A percentile compares a stretch with the other conserved stretches of the same genome.
phyloP scores from a whole-genome alignment of 2,888 invertebrate species.

The Macroteleia sp. region DNA sequence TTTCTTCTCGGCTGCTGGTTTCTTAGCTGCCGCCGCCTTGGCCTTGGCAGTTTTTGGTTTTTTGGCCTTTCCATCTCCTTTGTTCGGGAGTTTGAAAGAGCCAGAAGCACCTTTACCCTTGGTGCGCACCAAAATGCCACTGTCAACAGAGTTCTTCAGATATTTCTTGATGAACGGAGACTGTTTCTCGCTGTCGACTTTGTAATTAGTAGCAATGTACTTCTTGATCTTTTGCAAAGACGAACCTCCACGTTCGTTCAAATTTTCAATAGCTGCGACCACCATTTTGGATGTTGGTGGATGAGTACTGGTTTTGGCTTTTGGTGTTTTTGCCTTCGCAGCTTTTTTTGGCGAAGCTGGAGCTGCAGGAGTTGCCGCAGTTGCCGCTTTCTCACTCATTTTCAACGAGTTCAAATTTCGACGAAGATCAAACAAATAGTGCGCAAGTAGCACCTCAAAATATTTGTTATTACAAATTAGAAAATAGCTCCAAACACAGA shows the following conservation, averaged over 20 bases:
- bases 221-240: constrained; percentile 36
- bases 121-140: constrained; percentile 85
- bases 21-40: no score
- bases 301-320: constrained; percentile 80
- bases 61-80: no score
- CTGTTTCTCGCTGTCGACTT: constrained; percentile 86
- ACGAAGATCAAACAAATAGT: no score
- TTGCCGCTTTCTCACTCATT: constrained; percentile 9
- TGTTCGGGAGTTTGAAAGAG: no score
- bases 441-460: no score
- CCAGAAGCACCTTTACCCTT: no score
- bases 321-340: constrained; percentile 35
- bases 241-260: constrained; percentile 77
- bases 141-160: constrained; percentile 85
- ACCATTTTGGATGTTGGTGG: constrained; percentile 86
- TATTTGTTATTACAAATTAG: no score
- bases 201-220: constrained; percentile 86
- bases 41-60: no score
- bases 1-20: no score
- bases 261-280: constrained; percentile 3
- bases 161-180: constrained; percentile 87
- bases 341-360: constrained; percentile 9
- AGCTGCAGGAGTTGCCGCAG: not conserved
- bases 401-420: not conserved
- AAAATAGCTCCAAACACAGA: no score